A percentile compares a stretch with the other conserved stretches of the same genome.
phyloP scores from a whole-genome alignment of 2,888 invertebrate species.

The Archips xylosteana region DNA sequence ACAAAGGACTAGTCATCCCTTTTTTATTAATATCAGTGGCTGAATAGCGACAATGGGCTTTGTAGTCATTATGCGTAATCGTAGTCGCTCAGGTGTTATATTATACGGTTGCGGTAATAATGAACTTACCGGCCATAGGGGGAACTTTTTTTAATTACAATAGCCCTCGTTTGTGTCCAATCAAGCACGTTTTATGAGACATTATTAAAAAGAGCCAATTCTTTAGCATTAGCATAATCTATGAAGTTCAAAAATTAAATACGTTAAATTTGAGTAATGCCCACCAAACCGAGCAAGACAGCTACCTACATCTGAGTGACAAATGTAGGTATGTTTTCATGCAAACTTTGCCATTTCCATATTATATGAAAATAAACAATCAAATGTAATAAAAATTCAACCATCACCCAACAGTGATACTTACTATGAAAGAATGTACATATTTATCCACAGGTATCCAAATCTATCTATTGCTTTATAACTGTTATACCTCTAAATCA shows the following conservation, averaged over 20 bases:
- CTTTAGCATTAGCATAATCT: conserved; percentile 16
- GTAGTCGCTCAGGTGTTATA: conserved; percentile 80
- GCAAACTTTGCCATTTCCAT: no score
- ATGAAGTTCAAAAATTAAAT: neutral
- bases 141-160: conserved; percentile 37
- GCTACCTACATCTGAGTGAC: no score
- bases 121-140: conserved; percentile 59
- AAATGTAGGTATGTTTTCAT: no score
- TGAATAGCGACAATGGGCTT: conserved; percentile 78
- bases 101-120: conserved; percentile 70
- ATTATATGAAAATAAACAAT: no score
- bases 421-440: no score
- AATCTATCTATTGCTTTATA: neutral
- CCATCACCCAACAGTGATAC: no score
- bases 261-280: no score
- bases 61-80: conserved; percentile 78
- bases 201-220: conserved; percentile 26
- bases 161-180: conserved; percentile 26
- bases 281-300: no score
- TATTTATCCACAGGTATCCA: no score
- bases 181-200: conserved; percentile 38
- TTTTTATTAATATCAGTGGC: conserved; percentile 81
- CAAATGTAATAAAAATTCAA: no score
- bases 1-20: conserved; percentile 76
- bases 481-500: no score